These are phyloP conservation scores for Amphiura filiformis DNA, from an alignment of 35 echinoderm and acorn worm genomes.

Conservation along the genomic window DNA sequence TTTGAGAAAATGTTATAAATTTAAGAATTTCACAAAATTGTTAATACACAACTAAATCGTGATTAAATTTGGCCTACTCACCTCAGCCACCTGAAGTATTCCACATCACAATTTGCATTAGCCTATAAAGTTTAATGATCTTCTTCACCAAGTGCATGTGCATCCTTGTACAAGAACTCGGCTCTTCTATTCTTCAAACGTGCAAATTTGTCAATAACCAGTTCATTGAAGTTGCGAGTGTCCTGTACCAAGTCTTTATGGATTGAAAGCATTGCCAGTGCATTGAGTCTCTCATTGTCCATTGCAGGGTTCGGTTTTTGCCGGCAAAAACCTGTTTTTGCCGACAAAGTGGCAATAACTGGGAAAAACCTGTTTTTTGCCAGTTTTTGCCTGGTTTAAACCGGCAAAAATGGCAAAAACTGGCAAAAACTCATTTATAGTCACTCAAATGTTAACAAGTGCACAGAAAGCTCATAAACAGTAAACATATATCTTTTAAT, in stretches of 20 bases:
- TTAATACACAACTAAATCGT: background rate
- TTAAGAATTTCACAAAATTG: background rate
- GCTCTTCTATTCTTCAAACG: background rate
- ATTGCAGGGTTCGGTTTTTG: no score
- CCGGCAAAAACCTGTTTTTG: no score
- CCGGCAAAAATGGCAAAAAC: no score
- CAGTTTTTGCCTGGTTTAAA: no score
- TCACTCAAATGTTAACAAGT: no score
- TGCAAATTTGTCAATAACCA: background rate
- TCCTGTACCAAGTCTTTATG: background rate
- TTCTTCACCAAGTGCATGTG: background rate
- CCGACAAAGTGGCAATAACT: no score
- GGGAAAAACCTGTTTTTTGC: no score
- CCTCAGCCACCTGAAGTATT: no score
- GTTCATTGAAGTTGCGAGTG: background rate
- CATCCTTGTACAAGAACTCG: slow-evolving; percentile 3
- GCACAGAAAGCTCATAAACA: no score
- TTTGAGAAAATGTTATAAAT: background rate
- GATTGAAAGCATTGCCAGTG: background rate
- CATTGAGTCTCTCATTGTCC: background rate
- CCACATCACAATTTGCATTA: background rate
- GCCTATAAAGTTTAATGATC: background rate
- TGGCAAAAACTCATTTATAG: no score
- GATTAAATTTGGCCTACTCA: no score
- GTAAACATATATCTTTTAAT: no score